Percentiles rank a stretch among this genome's conserved stretches.
These are phyloP conservation scores for Aphis gossypii DNA, from an alignment of 1,140 invertebrate species.

Conservation along the genomic window DNA sequence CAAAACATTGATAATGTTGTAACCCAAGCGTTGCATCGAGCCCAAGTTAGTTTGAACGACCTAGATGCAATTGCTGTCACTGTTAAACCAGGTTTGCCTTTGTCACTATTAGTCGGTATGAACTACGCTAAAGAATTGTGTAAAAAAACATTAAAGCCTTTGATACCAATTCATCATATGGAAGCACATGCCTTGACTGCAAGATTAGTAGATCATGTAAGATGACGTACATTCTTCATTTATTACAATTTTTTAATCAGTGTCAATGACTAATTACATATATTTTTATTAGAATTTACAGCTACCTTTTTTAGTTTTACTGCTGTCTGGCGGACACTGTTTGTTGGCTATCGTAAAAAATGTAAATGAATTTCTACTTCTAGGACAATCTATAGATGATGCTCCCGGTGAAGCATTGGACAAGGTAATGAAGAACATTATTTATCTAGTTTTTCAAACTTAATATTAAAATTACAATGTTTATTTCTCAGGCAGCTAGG, in stretches of 20 bases:
- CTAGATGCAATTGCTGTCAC: slow-evolving; percentile 92
- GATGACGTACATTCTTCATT: slow-evolving; percentile 3
- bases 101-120: slow-evolving; percentile 82
- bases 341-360: slow-evolving; percentile 79
- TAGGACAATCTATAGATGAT: slow-evolving; percentile 83
- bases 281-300: slow-evolving; percentile 67
- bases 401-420: slow-evolving; percentile 75
- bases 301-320: slow-evolving; percentile 88
- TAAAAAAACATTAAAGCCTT: slow-evolving; percentile 75
- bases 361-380: slow-evolving; percentile 78
- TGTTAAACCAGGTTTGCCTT: slow-evolving; percentile 81
- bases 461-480: background rate
- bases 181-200: slow-evolving; percentile 95
- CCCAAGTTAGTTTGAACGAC: slow-evolving; percentile 70
- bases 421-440: slow-evolving; percentile 59
- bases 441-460: background rate
- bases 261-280: background rate
- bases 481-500: slow-evolving; percentile 74
- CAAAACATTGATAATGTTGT: slow-evolving; percentile 81
- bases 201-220: slow-evolving; percentile 74
- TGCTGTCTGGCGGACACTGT: slow-evolving; percentile 93
- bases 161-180: slow-evolving; percentile 98
- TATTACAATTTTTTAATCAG: background rate
- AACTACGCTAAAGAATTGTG: slow-evolving; percentile 85
- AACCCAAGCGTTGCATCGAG: slow-evolving; percentile 71